phyloP scores from a whole-genome alignment of 1,140 invertebrate species.

The Pinna nobilis region DNA sequence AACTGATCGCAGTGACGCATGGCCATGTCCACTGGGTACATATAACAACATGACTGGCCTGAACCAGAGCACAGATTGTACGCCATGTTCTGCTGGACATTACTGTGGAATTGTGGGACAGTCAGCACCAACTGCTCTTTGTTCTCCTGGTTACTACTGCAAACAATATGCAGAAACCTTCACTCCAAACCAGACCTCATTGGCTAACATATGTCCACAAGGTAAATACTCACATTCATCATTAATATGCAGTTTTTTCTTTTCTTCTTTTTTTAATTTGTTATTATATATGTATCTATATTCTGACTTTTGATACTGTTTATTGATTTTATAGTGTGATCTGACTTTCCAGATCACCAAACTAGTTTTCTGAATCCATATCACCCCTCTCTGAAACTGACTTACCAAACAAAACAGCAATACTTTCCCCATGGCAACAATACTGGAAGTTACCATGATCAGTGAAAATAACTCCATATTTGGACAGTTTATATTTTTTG shows the following conservation, averaged over 20 bases:
- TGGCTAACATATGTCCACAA: constrained; percentile 68
- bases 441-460: too few species aligned
- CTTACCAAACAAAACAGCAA: too few species aligned
- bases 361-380: too few species aligned
- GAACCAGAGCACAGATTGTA: constrained; percentile 61
- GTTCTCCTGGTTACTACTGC: constrained; percentile 67
- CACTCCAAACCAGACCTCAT: constrained; percentile 61
- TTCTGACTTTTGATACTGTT: not conserved
- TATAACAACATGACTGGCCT: constrained; percentile 66
- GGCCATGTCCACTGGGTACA: constrained; percentile 64
- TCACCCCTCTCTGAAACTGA: too few species aligned
- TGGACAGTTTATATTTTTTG: too few species aligned
- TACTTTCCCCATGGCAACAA: too few species aligned
- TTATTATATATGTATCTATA: not conserved
- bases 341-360: too few species aligned
- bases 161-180: constrained; percentile 54
- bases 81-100: constrained; percentile 58
- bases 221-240: constrained; percentile 39
- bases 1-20: constrained; percentile 51
- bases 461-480: too few species aligned
- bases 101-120: constrained; percentile 63
- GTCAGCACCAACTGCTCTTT: constrained; percentile 57
- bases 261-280: not conserved
- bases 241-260: not conserved
- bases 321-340: not conserved